phyloP scores from a whole-genome alignment of 2,113 vertebrate genomes.

The Platichthys stellatus region DNA sequence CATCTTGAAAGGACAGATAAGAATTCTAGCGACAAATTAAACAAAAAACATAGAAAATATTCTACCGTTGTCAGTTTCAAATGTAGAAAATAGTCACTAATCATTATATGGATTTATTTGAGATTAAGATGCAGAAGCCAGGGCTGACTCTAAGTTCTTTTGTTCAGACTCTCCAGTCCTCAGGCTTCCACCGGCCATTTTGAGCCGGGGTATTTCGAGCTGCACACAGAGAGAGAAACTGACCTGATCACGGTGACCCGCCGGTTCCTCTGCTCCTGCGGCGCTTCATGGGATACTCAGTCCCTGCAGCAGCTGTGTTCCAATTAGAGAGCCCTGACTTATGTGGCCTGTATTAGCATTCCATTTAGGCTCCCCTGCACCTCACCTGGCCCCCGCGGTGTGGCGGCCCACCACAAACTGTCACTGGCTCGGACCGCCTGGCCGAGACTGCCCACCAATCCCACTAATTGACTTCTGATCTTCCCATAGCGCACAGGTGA shows the following conservation, averaged over 20 bases:
- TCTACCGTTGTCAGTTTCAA: too few species aligned
- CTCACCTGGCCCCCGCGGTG: slow-evolving; percentile 62
- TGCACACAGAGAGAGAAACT: slow-evolving; percentile 52
- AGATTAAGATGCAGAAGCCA: too few species aligned
- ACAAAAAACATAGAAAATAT: too few species aligned
- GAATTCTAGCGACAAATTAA: too few species aligned
- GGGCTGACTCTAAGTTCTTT: not conserved
- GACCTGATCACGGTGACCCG: slow-evolving; percentile 74
- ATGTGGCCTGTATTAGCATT: slow-evolving; percentile 86
- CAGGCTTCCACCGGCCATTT: slow-evolving; percentile 40
- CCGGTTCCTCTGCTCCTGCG: slow-evolving; percentile 66
- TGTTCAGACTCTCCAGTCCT: slow-evolving; percentile 11
- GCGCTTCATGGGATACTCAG: slow-evolving; percentile 67
- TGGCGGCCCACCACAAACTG: slow-evolving; percentile 66
- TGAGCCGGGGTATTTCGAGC: slow-evolving; percentile 72
- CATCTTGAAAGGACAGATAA: too few species aligned
- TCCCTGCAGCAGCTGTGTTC: slow-evolving; percentile 87
- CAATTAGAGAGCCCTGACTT: slow-evolving; percentile 87
- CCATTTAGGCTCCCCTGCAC: slow-evolving; percentile 81
- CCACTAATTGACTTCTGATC: slow-evolving; percentile 79
- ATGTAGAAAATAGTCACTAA: too few species aligned
- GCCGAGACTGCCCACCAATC: slow-evolving; percentile 69
- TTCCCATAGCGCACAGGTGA: slow-evolving; percentile 63
- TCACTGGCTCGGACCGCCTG: slow-evolving; percentile 54
- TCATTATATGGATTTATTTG: too few species aligned